Evolutionary conservation across 2,113 vertebrate species (phyloP).

Genomic region (Channa maculata): DNA sequence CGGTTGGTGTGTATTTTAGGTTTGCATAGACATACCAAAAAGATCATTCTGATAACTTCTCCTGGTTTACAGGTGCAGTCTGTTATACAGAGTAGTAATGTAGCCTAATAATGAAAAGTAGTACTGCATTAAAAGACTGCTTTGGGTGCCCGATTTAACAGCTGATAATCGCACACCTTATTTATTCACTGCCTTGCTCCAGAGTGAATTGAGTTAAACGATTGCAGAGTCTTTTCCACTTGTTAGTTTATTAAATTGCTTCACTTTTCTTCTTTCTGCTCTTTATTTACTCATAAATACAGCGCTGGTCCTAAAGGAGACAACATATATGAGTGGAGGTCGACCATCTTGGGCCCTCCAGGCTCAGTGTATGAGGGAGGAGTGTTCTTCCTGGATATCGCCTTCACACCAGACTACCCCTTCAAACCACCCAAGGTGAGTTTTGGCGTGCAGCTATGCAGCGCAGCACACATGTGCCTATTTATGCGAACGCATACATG

Average conservation of each 20-base stretch:
- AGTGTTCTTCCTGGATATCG: slow-evolving; percentile 98
- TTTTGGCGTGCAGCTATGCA: slow-evolving; percentile 28
- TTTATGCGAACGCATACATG: no score
- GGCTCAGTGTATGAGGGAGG: slow-evolving; percentile 98
- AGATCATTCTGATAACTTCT: slow-evolving; percentile 32
- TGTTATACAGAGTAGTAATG: slow-evolving; percentile 9
- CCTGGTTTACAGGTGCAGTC: slow-evolving; percentile 1
- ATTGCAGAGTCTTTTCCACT: background rate
- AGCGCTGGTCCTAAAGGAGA: slow-evolving; percentile 98
- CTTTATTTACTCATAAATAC: slow-evolving; percentile 26
- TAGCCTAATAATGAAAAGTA: slow-evolving; percentile 29
- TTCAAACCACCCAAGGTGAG: slow-evolving; percentile 99
- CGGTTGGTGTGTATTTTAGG: slow-evolving; percentile 21
- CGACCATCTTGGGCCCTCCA: slow-evolving; percentile 96
- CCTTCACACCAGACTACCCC: slow-evolving; percentile 98
- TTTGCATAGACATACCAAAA: slow-evolving; percentile 29
- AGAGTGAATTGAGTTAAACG: slow-evolving; percentile 29
- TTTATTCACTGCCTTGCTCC: slow-evolving; percentile 15
- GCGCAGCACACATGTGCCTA: background rate
- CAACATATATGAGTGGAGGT: slow-evolving; percentile 99
- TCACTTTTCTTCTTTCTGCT: background rate
- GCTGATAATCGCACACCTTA: slow-evolving; percentile 49
- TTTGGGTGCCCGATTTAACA: slow-evolving; percentile 37
- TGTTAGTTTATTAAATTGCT: slow-evolving; percentile 28
- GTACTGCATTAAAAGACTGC: slow-evolving; percentile 20